phyloP scores from a whole-genome alignment of 2,797 vertebrate species.

The Gastrophryne carolinensis region DNA sequence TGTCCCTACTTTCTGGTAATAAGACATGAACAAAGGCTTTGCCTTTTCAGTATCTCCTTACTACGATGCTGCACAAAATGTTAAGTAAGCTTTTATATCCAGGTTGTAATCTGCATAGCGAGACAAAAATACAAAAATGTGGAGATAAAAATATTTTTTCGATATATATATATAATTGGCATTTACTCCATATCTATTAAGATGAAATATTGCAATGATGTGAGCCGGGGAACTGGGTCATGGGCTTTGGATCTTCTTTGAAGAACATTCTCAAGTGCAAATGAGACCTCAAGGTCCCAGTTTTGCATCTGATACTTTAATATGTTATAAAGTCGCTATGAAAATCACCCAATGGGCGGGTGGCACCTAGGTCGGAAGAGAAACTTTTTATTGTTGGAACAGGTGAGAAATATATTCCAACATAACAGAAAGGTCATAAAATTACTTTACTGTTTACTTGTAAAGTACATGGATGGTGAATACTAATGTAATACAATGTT shows the following conservation, averaged over 20 bases:
- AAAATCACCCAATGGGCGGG: conserved; percentile 28
- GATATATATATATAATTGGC: conserved; percentile 51
- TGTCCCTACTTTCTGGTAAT: conserved; percentile 49
- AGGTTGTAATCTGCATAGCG: conserved; percentile 49
- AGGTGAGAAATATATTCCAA: conserved; percentile 3
- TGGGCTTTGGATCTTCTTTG: conserved; percentile 36
- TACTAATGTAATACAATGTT: no score
- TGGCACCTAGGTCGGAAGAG: not conserved
- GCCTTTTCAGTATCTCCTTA: conserved; percentile 45
- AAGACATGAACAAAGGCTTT: conserved; percentile 54
- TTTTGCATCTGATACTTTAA: conserved; percentile 50
- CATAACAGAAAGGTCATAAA: no score
- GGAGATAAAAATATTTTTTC: conserved; percentile 48
- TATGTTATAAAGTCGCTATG: conserved; percentile 37
- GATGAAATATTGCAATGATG: conserved; percentile 45
- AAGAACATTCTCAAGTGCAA: conserved; percentile 47
- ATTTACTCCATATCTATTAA: conserved; percentile 51
- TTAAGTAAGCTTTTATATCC: conserved; percentile 47
- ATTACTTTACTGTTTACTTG: no score
- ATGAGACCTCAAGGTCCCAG: conserved; percentile 49
- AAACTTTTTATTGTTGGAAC: conserved; percentile 14
- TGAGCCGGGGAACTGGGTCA: conserved; percentile 44
- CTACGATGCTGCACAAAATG: conserved; percentile 46
- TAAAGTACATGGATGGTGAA: no score
- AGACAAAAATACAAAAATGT: conserved; percentile 45